phyloP scores from a whole-genome alignment of 2,888 invertebrate genomes.

The Nomada fabriciana region DNA sequence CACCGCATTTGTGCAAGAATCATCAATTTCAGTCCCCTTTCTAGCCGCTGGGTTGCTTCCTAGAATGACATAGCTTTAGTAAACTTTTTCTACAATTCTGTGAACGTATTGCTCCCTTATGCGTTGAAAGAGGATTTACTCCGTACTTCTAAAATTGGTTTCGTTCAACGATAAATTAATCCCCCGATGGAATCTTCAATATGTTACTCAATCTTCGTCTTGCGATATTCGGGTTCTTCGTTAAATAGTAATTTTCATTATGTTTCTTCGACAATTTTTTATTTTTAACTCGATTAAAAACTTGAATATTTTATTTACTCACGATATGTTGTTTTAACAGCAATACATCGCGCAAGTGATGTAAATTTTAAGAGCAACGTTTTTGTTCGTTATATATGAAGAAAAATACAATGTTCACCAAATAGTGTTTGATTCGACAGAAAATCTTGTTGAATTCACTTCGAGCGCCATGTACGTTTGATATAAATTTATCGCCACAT shows the following conservation, averaged over 20 bases:
- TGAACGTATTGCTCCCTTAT: background rate
- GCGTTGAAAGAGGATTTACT: background rate
- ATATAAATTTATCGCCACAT: background rate
- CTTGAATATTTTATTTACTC: too few species aligned
- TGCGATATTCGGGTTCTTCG: background rate
- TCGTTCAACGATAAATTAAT: background rate
- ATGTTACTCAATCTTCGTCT: background rate
- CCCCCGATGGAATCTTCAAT: background rate
- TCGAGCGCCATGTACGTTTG: too few species aligned
- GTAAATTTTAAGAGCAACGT: too few species aligned
- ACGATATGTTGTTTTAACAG: too few species aligned
- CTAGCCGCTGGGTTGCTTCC: background rate
- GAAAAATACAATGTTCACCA: too few species aligned
- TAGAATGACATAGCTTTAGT: background rate
- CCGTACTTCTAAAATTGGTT: background rate
- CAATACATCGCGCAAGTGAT: too few species aligned
- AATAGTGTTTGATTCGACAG: too few species aligned
- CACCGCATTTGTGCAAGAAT: background rate
- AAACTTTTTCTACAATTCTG: background rate
- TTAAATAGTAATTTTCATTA: background rate
- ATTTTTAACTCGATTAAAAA: background rate
- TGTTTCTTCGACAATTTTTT: background rate
- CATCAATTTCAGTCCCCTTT: background rate
- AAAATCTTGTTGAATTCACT: too few species aligned
- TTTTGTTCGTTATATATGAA: too few species aligned